phyloP scores from a whole-genome alignment of 2,888 invertebrate species.

The Pollenia amentaria region DNA sequence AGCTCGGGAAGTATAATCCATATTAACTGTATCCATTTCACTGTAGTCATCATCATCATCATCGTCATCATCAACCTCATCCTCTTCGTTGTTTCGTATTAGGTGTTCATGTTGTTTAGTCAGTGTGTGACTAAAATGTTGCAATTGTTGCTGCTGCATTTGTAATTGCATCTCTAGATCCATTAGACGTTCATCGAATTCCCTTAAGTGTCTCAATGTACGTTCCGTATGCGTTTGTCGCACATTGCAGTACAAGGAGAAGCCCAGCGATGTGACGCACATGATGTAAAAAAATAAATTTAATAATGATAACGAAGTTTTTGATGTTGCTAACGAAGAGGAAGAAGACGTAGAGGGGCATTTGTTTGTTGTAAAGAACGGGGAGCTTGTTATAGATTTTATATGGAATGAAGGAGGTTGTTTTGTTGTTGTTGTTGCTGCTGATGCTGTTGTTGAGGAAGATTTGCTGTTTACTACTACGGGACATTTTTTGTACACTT shows the following conservation, averaged over 20 bases:
- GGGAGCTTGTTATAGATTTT: constrained; percentile 62
- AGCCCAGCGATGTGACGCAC: constrained; percentile 83
- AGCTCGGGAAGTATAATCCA: constrained; percentile 45
- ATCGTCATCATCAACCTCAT: constrained; percentile 15
- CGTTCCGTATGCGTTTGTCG: constrained; percentile 83
- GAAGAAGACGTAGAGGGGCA: constrained; percentile 25
- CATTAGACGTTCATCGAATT: constrained; percentile 83
- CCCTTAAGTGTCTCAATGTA: constrained; percentile 81
- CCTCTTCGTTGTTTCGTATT: constrained; percentile 34
- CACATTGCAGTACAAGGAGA: constrained; percentile 83
- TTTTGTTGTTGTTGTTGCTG: constrained; percentile 62
- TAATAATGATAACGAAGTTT: constrained; percentile 79
- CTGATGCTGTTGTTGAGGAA: constrained; percentile 65
- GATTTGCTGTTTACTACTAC: constrained; percentile 56
- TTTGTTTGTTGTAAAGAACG: constrained; percentile 61
- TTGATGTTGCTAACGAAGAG: constrained; percentile 60
- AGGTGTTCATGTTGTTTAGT: constrained; percentile 65
- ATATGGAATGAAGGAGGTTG: constrained; percentile 65
- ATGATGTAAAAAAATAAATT: constrained; percentile 83
- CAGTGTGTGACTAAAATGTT: constrained; percentile 57
- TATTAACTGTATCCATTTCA: constrained; percentile 43
- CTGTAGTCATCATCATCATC: constrained; percentile 14
- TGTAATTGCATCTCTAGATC: constrained; percentile 81
- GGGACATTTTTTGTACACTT: constrained; percentile 60
- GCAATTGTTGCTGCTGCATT: constrained; percentile 71